A percentile compares a stretch with the other conserved stretches of the same genome.
phyloP scores from a whole-genome alignment of 2,797 vertebrate genomes.

The Sylvia borin region DNA sequence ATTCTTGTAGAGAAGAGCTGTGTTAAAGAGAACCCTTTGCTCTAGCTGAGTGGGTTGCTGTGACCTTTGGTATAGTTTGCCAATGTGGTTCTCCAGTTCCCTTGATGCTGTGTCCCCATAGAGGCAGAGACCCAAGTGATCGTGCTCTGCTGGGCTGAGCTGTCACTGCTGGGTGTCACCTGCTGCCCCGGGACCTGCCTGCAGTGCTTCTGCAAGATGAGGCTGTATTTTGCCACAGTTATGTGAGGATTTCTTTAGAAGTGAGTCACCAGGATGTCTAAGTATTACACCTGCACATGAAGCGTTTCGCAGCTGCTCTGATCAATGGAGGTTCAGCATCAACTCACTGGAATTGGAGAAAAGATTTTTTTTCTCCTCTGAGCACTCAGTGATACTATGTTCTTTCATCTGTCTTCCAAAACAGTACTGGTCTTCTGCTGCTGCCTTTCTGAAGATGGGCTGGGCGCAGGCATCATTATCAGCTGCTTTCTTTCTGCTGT shows the following conservation, averaged over 20 bases:
- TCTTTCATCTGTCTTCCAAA: background rate
- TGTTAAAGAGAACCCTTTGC: rapidly evolving
- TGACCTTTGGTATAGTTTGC: background rate
- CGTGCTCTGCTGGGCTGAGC: rapidly evolving
- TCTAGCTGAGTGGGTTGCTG: background rate
- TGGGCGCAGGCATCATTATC: background rate
- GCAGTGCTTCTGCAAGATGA: background rate
- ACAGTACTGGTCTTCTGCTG: background rate
- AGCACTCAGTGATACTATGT: background rate
- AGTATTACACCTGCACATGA: background rate
- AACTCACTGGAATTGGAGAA: background rate
- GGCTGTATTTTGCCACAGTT: rapidly evolving
- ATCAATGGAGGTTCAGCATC: background rate
- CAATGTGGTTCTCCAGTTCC: background rate
- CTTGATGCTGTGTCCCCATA: rapidly evolving
- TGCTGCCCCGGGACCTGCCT: background rate
- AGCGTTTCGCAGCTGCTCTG: background rate
- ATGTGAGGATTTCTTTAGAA: background rate
- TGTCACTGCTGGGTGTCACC: rapidly evolving
- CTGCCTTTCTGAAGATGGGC: background rate
- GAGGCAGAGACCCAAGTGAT: too few relatives aligned
- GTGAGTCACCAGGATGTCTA: background rate
- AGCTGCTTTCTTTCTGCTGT: background rate
- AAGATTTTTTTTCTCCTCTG: background rate
- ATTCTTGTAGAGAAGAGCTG: background rate